These are phyloP conservation scores for Nothocercus julius DNA, from an alignment of 2,113 vertebrate genomes.

Conservation along the genomic window DNA sequence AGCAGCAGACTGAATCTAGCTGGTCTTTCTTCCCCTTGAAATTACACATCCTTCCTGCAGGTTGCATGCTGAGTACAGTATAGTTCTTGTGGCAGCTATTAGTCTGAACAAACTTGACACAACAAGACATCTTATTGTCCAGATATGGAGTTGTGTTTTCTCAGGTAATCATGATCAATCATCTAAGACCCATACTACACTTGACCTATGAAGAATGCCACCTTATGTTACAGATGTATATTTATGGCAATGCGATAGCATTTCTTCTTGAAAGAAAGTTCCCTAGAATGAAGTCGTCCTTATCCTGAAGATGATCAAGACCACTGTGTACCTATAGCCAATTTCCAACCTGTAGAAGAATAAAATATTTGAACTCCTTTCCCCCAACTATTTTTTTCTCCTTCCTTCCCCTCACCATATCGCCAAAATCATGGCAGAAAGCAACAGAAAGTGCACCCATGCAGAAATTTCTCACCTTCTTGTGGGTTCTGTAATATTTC, in stretches of 20 bases:
- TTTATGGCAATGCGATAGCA: neutral
- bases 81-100: neutral
- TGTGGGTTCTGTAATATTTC: neutral
- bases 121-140: neutral
- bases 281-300: neutral
- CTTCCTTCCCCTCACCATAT: neutral
- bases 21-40: neutral
- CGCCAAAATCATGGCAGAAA: neutral
- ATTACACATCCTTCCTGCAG: neutral
- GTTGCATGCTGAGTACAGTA: neutral
- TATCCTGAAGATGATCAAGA: neutral
- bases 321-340: neutral
- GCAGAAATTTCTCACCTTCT: constrained; percentile 30
- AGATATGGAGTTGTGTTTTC: neutral
- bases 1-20: neutral
- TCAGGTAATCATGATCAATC: neutral
- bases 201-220: neutral
- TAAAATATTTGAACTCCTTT: neutral
- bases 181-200: neutral
- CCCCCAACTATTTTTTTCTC: neutral
- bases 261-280: neutral
- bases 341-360: neutral
- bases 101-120: neutral
- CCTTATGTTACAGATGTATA: neutral
- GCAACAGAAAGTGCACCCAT: neutral